These are phyloP conservation scores for Trogon surrucura DNA, from an alignment of 2,113 vertebrate species.

Conservation along the genomic window DNA sequence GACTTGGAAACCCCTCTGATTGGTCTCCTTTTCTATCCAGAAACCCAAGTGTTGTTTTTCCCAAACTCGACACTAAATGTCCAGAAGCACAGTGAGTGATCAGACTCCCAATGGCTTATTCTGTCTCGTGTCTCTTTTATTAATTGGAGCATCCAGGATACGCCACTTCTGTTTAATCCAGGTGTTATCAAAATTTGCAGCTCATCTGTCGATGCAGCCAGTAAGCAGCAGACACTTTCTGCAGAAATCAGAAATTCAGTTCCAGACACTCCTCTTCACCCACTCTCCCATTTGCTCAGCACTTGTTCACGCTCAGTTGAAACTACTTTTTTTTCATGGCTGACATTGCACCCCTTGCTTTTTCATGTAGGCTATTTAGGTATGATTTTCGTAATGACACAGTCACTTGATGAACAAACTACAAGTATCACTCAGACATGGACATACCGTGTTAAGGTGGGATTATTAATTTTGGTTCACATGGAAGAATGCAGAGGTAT, in stretches of 20 bases:
- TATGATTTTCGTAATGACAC: neutral
- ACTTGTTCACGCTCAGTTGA: neutral
- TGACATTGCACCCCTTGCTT: neutral
- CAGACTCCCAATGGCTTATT: neutral
- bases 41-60: neutral
- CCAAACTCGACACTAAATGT: neutral
- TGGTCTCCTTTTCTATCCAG: neutral
- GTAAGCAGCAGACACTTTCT: neutral
- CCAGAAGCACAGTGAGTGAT: rapidly evolving
- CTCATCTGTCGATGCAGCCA: rapidly evolving
- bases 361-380: neutral
- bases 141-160: neutral
- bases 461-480: neutral
- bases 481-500: neutral
- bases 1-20: neutral
- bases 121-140: neutral
- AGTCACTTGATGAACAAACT: neutral
- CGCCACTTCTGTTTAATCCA: neutral
- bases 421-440: neutral
- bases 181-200: neutral
- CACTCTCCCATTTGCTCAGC: neutral
- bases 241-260: neutral
- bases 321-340: neutral
- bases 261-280: neutral
- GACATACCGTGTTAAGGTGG: neutral